Base-by-base conservation (phyloP, 2,888 invertebrate genomes). In the Agrotis clavis region DNA sequence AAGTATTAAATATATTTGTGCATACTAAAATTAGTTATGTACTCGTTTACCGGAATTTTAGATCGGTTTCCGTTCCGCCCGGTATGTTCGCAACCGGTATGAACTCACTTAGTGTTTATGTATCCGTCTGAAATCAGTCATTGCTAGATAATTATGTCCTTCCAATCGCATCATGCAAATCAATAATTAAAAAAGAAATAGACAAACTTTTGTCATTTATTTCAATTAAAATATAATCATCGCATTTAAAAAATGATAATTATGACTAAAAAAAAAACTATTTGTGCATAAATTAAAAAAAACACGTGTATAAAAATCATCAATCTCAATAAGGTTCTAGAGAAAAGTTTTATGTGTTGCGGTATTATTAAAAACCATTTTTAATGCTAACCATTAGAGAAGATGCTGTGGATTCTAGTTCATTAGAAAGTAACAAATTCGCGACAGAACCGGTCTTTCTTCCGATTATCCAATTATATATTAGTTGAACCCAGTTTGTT, bases 381-480 rank as follows among this genome's bases (percentile, higher is more conserved):
- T 51, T 65, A 71, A 59, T 66, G 30, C 67, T 19, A 47, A n/a
- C 21, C 41, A 56, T 63, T 73, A 56, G 16, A 65, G 63, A 67
- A 78, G 68, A 73, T 64, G 51, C 50, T 62, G 57, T 30, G 16
- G 50, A 51, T 66, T 66, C 50, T 67, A 41, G 72, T 77, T 66
- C 56, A 69, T 67, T 82, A 84, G 85, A 83, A 83, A 83, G 85
- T 84, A 65, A 66, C 35, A 35, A 82, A 54, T 82, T 75, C 56
- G 72, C 75, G 51, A 77, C 21, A 16, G 53, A 75, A 73, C 82
- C 68, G 61, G 82, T 74, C 59, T 47, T 11, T 70, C 54, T 68
- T 65, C 35, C 47, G 66, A 73, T 68, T 50, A 61, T 76, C 77
- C 30, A 74, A 76, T 72, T 62, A 80, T 69, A 63, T 56, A 60